These are phyloP conservation scores for Pseudois nayaur DNA, from an alignment of 2,113 vertebrate genomes.

Conservation along the genomic window DNA sequence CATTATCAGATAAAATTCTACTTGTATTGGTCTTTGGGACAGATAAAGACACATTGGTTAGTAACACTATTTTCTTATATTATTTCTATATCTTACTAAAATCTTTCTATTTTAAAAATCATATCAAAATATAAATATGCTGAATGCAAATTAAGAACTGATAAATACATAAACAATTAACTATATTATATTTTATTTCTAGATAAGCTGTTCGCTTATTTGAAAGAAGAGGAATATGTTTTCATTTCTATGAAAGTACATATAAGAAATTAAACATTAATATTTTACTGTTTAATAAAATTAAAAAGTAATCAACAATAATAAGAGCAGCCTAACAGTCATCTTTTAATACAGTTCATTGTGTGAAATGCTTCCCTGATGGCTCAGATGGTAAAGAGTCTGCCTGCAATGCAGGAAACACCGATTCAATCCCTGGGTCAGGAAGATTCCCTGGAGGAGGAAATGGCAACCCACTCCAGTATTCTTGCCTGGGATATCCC, in stretches of 20 bases:
- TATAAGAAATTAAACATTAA: background rate
- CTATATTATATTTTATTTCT: background rate
- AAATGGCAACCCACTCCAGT: background rate
- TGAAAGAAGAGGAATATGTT: background rate
- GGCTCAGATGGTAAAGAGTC: background rate
- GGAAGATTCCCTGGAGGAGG: background rate
- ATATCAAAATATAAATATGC: background rate
- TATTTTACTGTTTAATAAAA: background rate
- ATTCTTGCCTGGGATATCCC: background rate
- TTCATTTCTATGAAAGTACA: background rate
- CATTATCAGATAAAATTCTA: background rate
- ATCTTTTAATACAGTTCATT: background rate
- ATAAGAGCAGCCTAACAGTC: background rate
- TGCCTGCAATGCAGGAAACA: background rate
- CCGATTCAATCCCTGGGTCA: background rate
- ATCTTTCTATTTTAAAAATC: background rate
- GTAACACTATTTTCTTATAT: background rate
- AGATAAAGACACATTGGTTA: background rate
- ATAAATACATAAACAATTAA: background rate
- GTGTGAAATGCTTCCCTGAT: background rate
- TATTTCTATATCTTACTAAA: background rate
- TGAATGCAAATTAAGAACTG: background rate
- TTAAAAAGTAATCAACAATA: background rate
- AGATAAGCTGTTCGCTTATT: background rate
- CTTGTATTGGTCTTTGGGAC: background rate